A percentile compares a stretch with the other conserved stretches of the same genome.
Conservation (phyloP, 2,113 vertebrate genomes). For the Aspidoscelis tigris region DNA sequence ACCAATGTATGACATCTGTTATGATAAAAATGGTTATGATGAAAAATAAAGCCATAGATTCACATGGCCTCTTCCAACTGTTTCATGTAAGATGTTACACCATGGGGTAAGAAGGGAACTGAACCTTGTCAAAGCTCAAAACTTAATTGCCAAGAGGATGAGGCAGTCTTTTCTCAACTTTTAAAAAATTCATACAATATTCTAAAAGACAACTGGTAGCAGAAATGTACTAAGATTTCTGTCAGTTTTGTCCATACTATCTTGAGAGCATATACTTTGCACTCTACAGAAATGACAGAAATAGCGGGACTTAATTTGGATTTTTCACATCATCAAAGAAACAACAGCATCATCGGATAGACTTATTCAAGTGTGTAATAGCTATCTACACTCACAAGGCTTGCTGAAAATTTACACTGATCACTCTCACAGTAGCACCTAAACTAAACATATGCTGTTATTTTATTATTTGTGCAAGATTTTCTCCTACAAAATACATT, state of each 20-base stretch:
- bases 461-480: fast-evolving
- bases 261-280: not conserved
- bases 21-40: no score
- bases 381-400: fast-evolving
- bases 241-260: not conserved
- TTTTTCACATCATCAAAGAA: not conserved
- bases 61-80: no score
- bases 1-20: no score
- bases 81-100: no score
- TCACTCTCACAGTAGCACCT: fast-evolving
- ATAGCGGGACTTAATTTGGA: not conserved
- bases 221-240: not conserved
- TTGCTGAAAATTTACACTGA: fast-evolving
- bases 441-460: not conserved
- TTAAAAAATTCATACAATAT: not conserved
- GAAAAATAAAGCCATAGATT: no score
- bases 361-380: fast-evolving
- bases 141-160: no score
- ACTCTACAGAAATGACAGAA: not conserved
- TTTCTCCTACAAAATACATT: slow-evolving; percentile 40
- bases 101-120: no score
- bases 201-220: not conserved
- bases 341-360: not conserved
- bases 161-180: no score
- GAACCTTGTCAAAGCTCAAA: no score